These are phyloP conservation scores for Leucophenga montana DNA, from an alignment of 2,888 invertebrate genomes.

Conservation along the genomic window DNA sequence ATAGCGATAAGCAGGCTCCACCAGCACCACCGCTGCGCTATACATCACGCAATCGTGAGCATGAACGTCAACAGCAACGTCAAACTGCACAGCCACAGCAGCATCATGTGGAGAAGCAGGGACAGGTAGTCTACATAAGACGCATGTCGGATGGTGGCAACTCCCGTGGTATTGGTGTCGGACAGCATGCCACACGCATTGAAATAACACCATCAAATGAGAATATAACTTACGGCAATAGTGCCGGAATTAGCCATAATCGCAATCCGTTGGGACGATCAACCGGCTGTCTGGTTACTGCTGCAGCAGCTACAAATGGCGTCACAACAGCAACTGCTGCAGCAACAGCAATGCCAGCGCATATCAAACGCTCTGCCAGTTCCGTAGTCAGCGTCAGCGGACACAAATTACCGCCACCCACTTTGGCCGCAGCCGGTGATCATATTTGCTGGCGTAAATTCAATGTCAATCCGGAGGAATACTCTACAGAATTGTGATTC, in stretches of 20 bases:
- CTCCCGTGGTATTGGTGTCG: slow-evolving; percentile 32
- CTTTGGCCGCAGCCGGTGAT: slow-evolving; percentile 63
- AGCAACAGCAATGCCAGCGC: slow-evolving; percentile 29
- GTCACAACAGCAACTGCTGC: slow-evolving; percentile 9
- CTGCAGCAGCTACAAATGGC: slow-evolving; percentile 28
- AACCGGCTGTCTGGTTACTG: slow-evolving; percentile 53
- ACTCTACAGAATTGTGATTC: slow-evolving; percentile 72
- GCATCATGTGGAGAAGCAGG: slow-evolving; percentile 59
- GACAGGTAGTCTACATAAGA: slow-evolving; percentile 71
- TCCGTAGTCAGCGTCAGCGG: slow-evolving; percentile 58
- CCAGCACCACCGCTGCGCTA: slow-evolving; percentile 52
- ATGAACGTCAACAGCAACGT: slow-evolving; percentile 51
- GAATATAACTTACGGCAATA: slow-evolving; percentile 67
- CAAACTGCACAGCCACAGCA: slow-evolving; percentile 36
- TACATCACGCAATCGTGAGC: slow-evolving; percentile 59
- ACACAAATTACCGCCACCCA: slow-evolving; percentile 59
- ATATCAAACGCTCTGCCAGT: slow-evolving; percentile 63
- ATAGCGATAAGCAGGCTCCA: slow-evolving; percentile 45
- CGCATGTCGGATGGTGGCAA: slow-evolving; percentile 68
- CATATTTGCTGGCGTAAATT: slow-evolving; percentile 76
- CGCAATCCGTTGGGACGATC: slow-evolving; percentile 61
- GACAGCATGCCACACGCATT: slow-evolving; percentile 70
- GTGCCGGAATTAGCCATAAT: slow-evolving; percentile 43
- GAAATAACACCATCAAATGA: slow-evolving; percentile 72
- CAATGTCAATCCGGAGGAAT: slow-evolving; percentile 72